Conservation (phyloP, 53 echinoderm and acorn worm species). For the Holothuria leucospilota region DNA sequence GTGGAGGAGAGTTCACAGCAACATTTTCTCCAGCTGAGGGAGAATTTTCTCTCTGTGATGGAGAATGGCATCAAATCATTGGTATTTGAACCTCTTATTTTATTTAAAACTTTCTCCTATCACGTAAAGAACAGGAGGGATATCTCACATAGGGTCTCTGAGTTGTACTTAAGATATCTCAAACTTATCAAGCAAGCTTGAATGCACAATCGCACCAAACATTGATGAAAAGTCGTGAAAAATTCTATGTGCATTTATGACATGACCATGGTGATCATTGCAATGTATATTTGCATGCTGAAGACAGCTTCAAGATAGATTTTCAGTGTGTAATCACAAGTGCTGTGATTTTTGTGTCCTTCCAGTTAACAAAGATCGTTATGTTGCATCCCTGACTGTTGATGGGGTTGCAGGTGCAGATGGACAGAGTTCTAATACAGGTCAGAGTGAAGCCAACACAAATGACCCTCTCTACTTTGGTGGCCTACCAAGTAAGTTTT, state of each 20-base stretch:
- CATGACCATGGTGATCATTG: too few relatives aligned
- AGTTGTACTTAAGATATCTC: too few relatives aligned
- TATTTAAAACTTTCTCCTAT: too few relatives aligned
- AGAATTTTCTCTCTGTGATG: conserved; percentile 68
- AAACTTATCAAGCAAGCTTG: too few relatives aligned
- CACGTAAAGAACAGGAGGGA: too few relatives aligned
- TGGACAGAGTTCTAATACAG: conserved; percentile 1
- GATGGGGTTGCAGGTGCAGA: conserved; percentile 53
- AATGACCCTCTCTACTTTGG: conserved; percentile 83
- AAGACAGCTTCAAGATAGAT: neutral
- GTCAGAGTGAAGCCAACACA: conserved; percentile 77
- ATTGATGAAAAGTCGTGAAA: too few relatives aligned
- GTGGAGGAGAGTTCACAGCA: conserved; percentile 62
- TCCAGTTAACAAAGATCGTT: conserved; percentile 56
- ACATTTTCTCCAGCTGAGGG: conserved; percentile 63
- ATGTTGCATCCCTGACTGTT: conserved; percentile 55
- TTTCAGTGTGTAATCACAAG: neutral
- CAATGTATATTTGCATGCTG: too few relatives aligned
- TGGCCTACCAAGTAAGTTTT: conserved; percentile 80
- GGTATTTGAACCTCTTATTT: conserved; percentile 45
- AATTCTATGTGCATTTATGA: too few relatives aligned
- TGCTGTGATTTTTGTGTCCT: neutral
- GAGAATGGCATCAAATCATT: conserved; percentile 77
- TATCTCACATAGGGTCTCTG: too few relatives aligned
- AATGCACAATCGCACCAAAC: too few relatives aligned